Evolutionary conservation across 2,797 vertebrate species (phyloP).

Genomic region (Brotula barbata): DNA sequence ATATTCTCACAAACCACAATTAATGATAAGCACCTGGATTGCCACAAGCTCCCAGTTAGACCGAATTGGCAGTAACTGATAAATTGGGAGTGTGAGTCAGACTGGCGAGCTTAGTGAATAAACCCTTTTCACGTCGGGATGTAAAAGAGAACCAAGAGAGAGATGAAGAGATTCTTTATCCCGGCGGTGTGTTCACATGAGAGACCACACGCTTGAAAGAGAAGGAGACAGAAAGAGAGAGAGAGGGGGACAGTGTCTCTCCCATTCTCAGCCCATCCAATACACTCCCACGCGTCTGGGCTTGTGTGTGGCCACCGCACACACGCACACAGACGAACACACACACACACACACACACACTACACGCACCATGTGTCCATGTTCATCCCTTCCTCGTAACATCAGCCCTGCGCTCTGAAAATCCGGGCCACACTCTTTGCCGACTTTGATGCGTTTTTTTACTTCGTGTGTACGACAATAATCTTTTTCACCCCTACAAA

Average conservation of each 20-base stretch:
- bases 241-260: conserved; percentile 71
- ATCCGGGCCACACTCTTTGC: conserved; percentile 70
- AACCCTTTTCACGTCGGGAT: conserved; percentile 73
- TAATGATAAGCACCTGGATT: conserved; percentile 81
- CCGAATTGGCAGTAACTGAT: conserved; percentile 76
- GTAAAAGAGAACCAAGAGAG: conserved; percentile 47
- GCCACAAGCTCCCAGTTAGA: conserved; percentile 75
- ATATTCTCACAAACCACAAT: conserved; percentile 69
- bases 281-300: conserved; percentile 74
- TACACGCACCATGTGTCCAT: conserved; percentile 62
- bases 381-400: conserved; percentile 60
- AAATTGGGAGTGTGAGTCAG: conserved; percentile 70
- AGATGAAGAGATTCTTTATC: conserved; percentile 78
- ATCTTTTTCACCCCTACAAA: conserved; percentile 80
- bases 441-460: conserved; percentile 74
- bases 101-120: conserved; percentile 66
- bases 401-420: conserved; percentile 67
- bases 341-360: conserved; percentile 42
- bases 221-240: conserved; percentile 57
- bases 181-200: conserved; percentile 72
- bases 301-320: conserved; percentile 64
- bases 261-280: conserved; percentile 69
- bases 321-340: conserved; percentile 47
- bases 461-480: conserved; percentile 73
- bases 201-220: conserved; percentile 69